phyloP scores from a whole-genome alignment of 2,113 vertebrate genomes.

The Syrmaticus mikado region DNA sequence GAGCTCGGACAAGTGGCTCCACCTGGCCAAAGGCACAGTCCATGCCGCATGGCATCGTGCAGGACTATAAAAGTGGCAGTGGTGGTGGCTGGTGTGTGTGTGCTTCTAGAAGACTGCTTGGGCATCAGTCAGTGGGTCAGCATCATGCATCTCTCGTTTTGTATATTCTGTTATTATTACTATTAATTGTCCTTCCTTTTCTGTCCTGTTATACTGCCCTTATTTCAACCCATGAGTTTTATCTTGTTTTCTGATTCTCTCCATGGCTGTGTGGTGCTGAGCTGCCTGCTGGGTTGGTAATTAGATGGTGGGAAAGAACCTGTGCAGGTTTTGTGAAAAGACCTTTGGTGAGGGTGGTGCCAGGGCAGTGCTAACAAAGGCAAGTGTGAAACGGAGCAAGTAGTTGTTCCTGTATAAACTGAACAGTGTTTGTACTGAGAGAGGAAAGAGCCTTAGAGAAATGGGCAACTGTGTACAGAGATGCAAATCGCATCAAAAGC shows the following conservation, averaged over 20 bases:
- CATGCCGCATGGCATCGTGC: not conserved
- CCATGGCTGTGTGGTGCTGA: not conserved
- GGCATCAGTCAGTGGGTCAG: not conserved
- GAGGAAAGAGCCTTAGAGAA: not conserved
- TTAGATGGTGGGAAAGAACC: not conserved
- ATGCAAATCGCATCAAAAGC: not conserved
- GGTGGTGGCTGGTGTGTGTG: not conserved
- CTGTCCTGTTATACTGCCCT: not conserved
- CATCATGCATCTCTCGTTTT: not conserved
- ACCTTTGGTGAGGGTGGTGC: not conserved
- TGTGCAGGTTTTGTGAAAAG: not conserved
- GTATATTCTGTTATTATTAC: not conserved
- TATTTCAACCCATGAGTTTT: not conserved
- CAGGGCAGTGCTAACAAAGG: not conserved
- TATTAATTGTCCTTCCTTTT: not conserved
- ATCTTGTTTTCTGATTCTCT: not conserved
- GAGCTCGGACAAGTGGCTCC: not conserved
- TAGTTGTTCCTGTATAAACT: fast-evolving
- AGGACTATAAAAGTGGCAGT: not conserved
- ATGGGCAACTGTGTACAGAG: not conserved
- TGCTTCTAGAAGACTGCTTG: not conserved
- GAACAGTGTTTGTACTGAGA: fast-evolving
- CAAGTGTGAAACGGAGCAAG: fast-evolving
- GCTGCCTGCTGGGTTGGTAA: not conserved
- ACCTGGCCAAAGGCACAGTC: not conserved